A percentile compares a stretch with the other conserved stretches of the same genome.
Conservation (phyloP, 37 sponge, comb jelly and placozoan species). For the Ianthella basta region DNA sequence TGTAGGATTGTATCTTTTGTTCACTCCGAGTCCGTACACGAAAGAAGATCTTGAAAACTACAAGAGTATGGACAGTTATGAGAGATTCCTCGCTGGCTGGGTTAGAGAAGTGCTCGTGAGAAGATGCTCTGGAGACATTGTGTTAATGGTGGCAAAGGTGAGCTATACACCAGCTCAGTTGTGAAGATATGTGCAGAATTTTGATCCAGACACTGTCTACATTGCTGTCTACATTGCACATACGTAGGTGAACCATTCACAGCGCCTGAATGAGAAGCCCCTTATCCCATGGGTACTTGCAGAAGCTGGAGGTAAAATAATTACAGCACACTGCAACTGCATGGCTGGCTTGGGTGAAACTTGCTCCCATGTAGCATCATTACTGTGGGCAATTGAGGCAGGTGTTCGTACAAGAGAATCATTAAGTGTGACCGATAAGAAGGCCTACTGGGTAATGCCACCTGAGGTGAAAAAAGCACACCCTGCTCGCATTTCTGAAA, state of each 20-base stretch:
- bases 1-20: constrained; percentile 27
- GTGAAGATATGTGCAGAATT: no score
- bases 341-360: constrained; percentile 76
- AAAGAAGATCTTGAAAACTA: constrained; percentile 54
- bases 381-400: constrained; percentile 64
- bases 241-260: constrained; percentile 61
- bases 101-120: constrained; percentile 49
- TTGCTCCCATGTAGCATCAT: constrained; percentile 68
- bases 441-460: constrained; percentile 64
- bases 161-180: no score
- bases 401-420: constrained; percentile 47
- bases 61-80: constrained; percentile 58
- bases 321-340: constrained; percentile 77
- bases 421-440: constrained; percentile 54
- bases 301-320: constrained; percentile 38
- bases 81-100: constrained; percentile 60
- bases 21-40: constrained; percentile 60
- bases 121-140: no score
- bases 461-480: constrained; percentile 36
- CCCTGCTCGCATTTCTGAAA: constrained; percentile 40
- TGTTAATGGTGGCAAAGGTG: no score
- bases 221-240: no score
- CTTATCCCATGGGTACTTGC: constrained; percentile 53
- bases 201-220: no score
- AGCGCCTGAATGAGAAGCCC: constrained; percentile 53